A percentile compares a stretch with the other conserved stretches of the same genome.
These are phyloP conservation scores for Lepidurus couesii DNA, from an alignment of 1,140 invertebrate species.

Conservation along the genomic window DNA sequence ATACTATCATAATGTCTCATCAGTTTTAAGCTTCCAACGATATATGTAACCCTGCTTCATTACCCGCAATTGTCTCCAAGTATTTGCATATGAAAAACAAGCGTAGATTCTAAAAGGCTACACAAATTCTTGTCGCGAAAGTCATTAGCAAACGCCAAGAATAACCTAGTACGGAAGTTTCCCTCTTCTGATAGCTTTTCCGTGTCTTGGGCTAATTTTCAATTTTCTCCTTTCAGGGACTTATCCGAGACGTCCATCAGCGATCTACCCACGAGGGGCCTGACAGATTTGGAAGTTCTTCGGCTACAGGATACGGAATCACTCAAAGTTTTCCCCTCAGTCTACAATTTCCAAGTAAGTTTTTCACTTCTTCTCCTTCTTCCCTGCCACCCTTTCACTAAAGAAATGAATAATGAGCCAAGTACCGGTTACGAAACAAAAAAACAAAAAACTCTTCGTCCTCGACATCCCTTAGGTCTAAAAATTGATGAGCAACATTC, in stretches of 20 bases:
- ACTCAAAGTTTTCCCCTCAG: slow-evolving; percentile 72
- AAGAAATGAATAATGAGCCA: neutral
- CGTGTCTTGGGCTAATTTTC: slow-evolving; percentile 9
- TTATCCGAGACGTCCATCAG: slow-evolving; percentile 67
- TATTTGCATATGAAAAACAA: too few species aligned
- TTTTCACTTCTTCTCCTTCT: neutral
- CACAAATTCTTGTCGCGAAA: too few species aligned
- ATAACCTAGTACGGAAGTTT: neutral
- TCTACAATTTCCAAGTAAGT: slow-evolving; percentile 66
- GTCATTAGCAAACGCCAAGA: too few species aligned
- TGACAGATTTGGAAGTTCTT: slow-evolving; percentile 63
- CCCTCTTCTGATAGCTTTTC: neutral
- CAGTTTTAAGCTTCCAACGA: too few species aligned
- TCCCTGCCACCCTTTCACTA: neutral
- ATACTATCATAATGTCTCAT: too few species aligned
- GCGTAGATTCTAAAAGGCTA: too few species aligned
- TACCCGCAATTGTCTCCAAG: too few species aligned
- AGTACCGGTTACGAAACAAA: neutral
- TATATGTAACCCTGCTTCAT: too few species aligned
- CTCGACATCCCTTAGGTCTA: too few species aligned
- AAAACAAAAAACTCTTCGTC: neutral
- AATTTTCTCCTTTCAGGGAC: slow-evolving; percentile 51
- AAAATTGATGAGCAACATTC: too few species aligned
- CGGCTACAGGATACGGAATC: slow-evolving; percentile 62
- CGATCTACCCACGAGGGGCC: slow-evolving; percentile 62